Conservation (phyloP, 2,888 invertebrate genomes). For the Athetis lepigone region DNA sequence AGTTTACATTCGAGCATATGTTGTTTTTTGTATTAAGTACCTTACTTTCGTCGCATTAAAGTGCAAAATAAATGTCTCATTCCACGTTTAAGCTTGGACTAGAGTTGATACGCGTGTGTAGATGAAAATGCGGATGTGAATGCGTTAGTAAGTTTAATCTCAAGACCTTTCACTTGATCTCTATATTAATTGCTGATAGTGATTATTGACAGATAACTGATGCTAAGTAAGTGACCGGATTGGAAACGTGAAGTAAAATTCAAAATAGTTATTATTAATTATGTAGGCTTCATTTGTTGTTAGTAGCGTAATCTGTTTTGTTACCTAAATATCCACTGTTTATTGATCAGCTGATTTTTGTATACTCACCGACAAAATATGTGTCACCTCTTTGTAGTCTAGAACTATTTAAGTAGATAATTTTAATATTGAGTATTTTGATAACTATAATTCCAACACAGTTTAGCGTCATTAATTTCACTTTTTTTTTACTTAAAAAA, state of each 20-base stretch:
- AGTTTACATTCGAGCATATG: neutral
- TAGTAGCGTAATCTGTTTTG: no score
- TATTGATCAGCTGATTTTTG: no score
- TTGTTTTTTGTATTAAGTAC: neutral
- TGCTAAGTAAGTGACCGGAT: slow-evolving; percentile 6
- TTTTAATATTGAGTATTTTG: no score
- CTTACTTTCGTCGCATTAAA: neutral
- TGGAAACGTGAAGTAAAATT: slow-evolving; percentile 1
- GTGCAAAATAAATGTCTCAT: neutral
- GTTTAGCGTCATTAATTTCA: no score
- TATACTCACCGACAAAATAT: no score
- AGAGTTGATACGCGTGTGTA: neutral
- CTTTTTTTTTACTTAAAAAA: no score
- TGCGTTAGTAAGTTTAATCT: slow-evolving; percentile 23
- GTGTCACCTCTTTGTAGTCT: no score
- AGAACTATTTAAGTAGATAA: no score
- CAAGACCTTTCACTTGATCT: slow-evolving; percentile 45
- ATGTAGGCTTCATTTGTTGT: neutral
- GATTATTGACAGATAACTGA: slow-evolving; percentile 26
- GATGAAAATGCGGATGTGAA: no score
- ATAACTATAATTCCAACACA: no score
- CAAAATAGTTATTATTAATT: slow-evolving; percentile 4
- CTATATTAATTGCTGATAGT: slow-evolving; percentile 19
- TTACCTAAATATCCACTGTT: no score
- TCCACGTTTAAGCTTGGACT: neutral